Evolutionary conservation across 2,797 vertebrate genomes (phyloP).

Genomic region (Typhlichthys eigenmanni): DNA sequence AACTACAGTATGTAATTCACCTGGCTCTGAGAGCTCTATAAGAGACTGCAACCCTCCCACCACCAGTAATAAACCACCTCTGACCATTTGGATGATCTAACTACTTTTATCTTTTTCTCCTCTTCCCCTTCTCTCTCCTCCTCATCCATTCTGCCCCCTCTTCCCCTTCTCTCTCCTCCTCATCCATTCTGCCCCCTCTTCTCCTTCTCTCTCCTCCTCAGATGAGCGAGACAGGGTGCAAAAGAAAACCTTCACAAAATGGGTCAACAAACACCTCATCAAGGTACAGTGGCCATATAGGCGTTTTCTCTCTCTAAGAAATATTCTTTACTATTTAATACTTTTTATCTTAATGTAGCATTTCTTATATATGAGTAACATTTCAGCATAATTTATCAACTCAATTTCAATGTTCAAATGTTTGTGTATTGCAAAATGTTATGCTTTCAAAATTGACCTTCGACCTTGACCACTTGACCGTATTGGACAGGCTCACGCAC

Average conservation of each 20-base stretch:
- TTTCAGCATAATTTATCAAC: too few relatives aligned
- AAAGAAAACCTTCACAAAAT: slow-evolving; percentile 99
- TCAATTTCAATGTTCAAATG: too few relatives aligned
- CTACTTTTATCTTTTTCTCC: slow-evolving; percentile 27
- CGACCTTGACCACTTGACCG: too few relatives aligned
- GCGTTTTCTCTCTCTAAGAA: too few relatives aligned
- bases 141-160: slow-evolving; percentile 10
- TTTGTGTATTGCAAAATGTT: too few relatives aligned
- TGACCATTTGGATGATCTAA: slow-evolving; percentile 35
- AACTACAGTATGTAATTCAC: too few relatives aligned
- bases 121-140: slow-evolving; percentile 9
- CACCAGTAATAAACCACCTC: background rate
- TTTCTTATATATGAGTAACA: too few relatives aligned
- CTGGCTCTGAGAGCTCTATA: too few relatives aligned
- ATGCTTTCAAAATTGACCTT: too few relatives aligned
- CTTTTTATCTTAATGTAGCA: too few relatives aligned
- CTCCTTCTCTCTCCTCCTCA: slow-evolving; percentile 65
- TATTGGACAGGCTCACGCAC: slow-evolving; percentile 3
- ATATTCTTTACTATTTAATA: too few relatives aligned
- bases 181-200: slow-evolving; percentile 7
- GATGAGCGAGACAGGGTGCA: slow-evolving; percentile 98
- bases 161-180: slow-evolving; percentile 12
- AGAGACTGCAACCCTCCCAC: too few relatives aligned
- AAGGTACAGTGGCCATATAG: slow-evolving; percentile 79
- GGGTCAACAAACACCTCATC: slow-evolving; percentile 99